Percentiles rank a stretch among this genome's conserved stretches.
Conservation (phyloP, 2,888 invertebrate species). For the Malacosoma neustria region DNA sequence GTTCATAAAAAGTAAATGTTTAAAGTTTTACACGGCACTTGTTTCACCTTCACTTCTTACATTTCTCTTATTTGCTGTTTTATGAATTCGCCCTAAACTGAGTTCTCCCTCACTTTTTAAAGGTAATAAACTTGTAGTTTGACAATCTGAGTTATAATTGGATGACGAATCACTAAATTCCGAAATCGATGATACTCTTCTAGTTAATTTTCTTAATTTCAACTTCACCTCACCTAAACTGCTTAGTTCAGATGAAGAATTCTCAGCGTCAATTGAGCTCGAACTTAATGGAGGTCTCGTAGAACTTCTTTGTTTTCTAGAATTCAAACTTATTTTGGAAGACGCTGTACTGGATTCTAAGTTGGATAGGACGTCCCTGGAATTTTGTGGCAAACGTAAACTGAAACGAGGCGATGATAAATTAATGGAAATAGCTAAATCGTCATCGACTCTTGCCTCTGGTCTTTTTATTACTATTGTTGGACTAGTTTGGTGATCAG, state of each 20-base stretch:
- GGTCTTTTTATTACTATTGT: conserved; percentile 26
- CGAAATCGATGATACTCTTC: conserved; percentile 29
- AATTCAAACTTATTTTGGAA: conserved; percentile 10
- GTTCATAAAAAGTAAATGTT: too few relatives aligned
- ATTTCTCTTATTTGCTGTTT: conserved; percentile 20
- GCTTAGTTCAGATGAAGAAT: conserved; percentile 57
- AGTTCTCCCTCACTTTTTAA: conserved; percentile 54
- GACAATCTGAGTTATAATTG: conserved; percentile 34
- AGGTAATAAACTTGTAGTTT: conserved; percentile 38
- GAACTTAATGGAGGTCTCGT: conserved; percentile 32
- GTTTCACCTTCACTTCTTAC: conserved; percentile 47
- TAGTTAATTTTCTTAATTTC: conserved; percentile 32
- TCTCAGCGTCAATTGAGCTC: conserved; percentile 50
- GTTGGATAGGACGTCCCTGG: conserved; percentile 46
- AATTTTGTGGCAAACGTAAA: conserved; percentile 49
- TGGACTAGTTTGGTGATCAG: conserved; percentile 55
- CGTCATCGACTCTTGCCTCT: conserved; percentile 30
- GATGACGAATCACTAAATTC: conserved; percentile 46
- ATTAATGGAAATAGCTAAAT: conserved; percentile 50
- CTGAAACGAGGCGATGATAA: conserved; percentile 59
- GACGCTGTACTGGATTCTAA: conserved; percentile 23
- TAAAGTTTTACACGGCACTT: conserved; percentile 30
- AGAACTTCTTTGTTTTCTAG: conserved; percentile 14
- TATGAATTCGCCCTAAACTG: conserved; percentile 30
- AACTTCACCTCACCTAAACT: conserved; percentile 56